Percentiles rank a stretch among this genome's conserved stretches.
These are phyloP conservation scores for Eurytemora carolleeae DNA, from an alignment of 1,140 invertebrate genomes.

Conservation along the genomic window DNA sequence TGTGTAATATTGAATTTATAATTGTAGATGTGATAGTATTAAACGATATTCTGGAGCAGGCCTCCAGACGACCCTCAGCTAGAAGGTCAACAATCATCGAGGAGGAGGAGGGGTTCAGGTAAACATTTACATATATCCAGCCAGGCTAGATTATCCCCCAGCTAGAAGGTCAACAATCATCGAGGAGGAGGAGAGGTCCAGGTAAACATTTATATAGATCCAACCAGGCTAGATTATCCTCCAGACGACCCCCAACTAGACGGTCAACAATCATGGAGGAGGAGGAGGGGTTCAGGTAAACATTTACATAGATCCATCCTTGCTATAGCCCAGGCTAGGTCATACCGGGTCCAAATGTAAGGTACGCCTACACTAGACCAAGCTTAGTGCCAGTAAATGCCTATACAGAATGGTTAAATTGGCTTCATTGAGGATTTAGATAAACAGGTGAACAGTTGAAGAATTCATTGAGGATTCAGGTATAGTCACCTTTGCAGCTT, in stretches of 20 bases:
- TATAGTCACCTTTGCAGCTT: too few species aligned
- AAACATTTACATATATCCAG: background rate
- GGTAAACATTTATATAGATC: background rate
- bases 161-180: background rate
- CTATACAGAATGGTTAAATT: too few species aligned
- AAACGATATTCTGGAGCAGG: background rate
- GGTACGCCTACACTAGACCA: too few species aligned
- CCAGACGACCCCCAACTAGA: background rate
- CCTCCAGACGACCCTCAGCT: background rate
- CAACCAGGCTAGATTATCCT: too few species aligned
- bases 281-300: background rate
- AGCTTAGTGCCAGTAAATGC: too few species aligned
- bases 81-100: background rate
- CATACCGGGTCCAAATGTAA: too few species aligned
- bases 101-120: background rate
- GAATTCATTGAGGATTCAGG: too few species aligned
- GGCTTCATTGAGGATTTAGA: too few species aligned
- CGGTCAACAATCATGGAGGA: background rate
- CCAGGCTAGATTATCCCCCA: too few species aligned
- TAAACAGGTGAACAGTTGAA: too few species aligned
- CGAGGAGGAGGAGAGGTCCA: background rate
- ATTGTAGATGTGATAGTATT: background rate
- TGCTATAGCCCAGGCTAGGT: too few species aligned
- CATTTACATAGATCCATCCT: background rate
- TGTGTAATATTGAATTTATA: too few species aligned